Base-by-base conservation (phyloP, 2,888 invertebrate genomes). In the Watsonalla cultraria region DNA sequence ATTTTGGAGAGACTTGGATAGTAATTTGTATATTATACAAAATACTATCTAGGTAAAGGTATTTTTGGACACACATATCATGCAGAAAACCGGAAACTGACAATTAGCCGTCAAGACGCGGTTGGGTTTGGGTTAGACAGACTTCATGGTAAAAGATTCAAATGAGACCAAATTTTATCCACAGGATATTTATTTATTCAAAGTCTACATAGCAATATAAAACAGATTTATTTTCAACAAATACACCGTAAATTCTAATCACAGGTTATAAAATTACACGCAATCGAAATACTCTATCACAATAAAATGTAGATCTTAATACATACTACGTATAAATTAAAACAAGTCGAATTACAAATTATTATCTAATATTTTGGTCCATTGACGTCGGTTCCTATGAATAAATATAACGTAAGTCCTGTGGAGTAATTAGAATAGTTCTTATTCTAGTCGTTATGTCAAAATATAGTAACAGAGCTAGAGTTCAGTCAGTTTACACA, bases 191-290 rank as follows among this genome's bases (percentile, higher is more conserved):
- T 14, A 34, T 7, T 39, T 39, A n/a, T 34, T 52, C 55, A 60
- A 51, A 24, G 14, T 5, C 13, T 47, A 51, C 46, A 35, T 55
- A 34, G 51, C 66, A 60, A 65, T 69, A 72, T 74, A 78, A 76
- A 80, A 78, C 72, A 76, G 76, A 77, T 77, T 82, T 80, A 83
- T 74, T 82, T 72, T 76, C 66, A 86, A 86, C 82, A 85, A 80
- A 72, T 78, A 77, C 76, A 72, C 65, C 63, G 70, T 79, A 76
- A 68, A 74, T 70, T 75, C 74, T 80, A 84, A 83, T 84, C 82
- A 84, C 84, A 82, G 80, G 71, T 73, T 78, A 84, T 79, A 70
- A 79, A 80, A 83, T 78, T 78, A 61, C 54, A 54, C 54, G 47
- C 46, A 62, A 62, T 74, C 69, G 69, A 75, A 74, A 75, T 66